Base-by-base conservation (phyloP, 1,140 invertebrate genomes). In the Riptortus pedestris region DNA sequence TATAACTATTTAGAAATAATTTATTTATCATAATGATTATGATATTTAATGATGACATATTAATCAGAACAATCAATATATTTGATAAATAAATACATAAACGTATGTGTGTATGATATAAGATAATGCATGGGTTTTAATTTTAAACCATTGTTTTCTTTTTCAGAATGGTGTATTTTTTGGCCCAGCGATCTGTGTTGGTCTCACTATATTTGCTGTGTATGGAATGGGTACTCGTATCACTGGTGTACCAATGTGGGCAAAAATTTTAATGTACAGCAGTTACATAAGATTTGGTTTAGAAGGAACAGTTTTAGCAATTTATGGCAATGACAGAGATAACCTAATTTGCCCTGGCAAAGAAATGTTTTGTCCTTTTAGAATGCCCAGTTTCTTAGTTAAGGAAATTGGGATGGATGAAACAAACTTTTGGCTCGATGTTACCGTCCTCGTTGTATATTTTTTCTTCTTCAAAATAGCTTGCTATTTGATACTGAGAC, bases 221-320 rank as follows among this genome's bases (percentile, higher is more conserved):
- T 86, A 90, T 73, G 87, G 87, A 55, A 81, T 90, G 55, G 88
- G 88, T 0, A 79, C 76, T 57, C 81, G 82, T 0, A 81, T 80
- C 48, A 75, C 74, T 4, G 77, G 80, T 2, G 74, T 86, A 62
- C 87, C 89, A 0, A 74, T 85, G 0, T 78, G 88, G 65, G 80
- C 85, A 71, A 76, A 81, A 63, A 75, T 91, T 68, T 76, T 87
- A 0, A 88, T 93, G 77, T 85, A 89, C 68, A 77, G 85, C 18
- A 93, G 90, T 67, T 95, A 88, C 72, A 79, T 94, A 57, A 80
- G 90, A 45, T 87, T 86, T 69, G 81, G 81, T 4, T 79, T 94
- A 38, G 90, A 95, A 73, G 88, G 85, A 1, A 76, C 91, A 0
- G 79, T 90, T 0, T 79, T 83, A 1, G 80, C 89, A 0, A 83